Conservation (phyloP, 35 echinoderm and acorn worm genomes). For the Hemicentrotus pulcherrimus region DNA sequence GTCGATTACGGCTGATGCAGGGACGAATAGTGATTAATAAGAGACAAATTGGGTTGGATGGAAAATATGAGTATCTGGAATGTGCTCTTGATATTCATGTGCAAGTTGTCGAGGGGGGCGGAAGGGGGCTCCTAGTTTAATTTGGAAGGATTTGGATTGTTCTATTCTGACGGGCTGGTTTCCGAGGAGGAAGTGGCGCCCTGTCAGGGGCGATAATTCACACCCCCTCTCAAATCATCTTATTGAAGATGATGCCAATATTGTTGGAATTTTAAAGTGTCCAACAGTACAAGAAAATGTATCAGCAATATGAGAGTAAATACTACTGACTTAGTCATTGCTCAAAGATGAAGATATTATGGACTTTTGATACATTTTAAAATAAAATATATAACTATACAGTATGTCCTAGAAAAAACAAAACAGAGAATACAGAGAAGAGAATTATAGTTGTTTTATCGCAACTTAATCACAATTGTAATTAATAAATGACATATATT, state of each 20-base stretch:
- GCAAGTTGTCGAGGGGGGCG: background rate
- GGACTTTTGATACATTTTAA: no score
- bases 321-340: no score
- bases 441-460: no score
- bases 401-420: no score
- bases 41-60: background rate
- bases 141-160: background rate
- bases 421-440: no score
- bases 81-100: background rate
- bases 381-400: no score
- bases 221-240: background rate
- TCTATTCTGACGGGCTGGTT: background rate
- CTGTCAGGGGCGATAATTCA: background rate
- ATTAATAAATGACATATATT: no score
- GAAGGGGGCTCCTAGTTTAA: background rate
- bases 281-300: no score
- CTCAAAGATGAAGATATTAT: no score
- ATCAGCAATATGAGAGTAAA: no score
- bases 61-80: slow-evolving; percentile 4
- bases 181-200: background rate
- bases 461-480: no score
- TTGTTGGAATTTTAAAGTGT: background rate
- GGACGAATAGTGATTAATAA: background rate
- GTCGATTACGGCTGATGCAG: background rate
- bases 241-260: slow-evolving; percentile 18